phyloP scores from a whole-genome alignment of 2,797 vertebrate species.

The Acipenser ruthenus region DNA sequence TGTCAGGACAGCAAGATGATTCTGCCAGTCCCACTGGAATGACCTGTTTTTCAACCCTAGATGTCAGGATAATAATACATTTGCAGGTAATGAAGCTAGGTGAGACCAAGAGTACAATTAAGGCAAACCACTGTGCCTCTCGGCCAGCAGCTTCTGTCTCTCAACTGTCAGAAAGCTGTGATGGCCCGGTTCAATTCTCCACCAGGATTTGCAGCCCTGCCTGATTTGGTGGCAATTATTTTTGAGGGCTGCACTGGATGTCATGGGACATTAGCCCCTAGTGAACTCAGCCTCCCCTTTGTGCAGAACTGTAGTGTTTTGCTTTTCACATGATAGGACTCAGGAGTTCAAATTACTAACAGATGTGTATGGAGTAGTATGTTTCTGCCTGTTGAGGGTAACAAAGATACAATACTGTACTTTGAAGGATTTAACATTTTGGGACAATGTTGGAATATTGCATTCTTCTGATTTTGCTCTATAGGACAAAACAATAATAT shows the following conservation, averaged over 20 bases:
- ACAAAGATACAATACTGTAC: no score
- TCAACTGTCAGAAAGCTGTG: conserved; percentile 1
- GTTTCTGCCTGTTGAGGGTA: no score
- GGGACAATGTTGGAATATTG: no score
- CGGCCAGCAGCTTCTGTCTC: neutral
- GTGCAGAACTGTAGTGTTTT: neutral
- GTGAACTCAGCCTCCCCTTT: neutral
- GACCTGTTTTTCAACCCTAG: neutral
- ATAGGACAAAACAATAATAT: no score
- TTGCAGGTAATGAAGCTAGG: neutral
- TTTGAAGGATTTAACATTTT: no score
- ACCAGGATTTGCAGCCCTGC: neutral
- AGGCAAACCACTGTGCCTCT: neutral
- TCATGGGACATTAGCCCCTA: neutral
- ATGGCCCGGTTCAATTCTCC: neutral
- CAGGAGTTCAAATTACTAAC: no score
- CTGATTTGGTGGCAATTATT: neutral
- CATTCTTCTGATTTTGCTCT: no score
- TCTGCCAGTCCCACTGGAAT: neutral
- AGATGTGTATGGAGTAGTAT: no score
- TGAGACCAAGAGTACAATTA: conserved; percentile 5
- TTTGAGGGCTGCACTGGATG: neutral
- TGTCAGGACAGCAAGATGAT: neutral
- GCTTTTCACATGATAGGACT: no score
- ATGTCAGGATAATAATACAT: conserved; percentile 1